phyloP scores from a whole-genome alignment of 2,113 vertebrate species.

The Caloenas nicobarica region DNA sequence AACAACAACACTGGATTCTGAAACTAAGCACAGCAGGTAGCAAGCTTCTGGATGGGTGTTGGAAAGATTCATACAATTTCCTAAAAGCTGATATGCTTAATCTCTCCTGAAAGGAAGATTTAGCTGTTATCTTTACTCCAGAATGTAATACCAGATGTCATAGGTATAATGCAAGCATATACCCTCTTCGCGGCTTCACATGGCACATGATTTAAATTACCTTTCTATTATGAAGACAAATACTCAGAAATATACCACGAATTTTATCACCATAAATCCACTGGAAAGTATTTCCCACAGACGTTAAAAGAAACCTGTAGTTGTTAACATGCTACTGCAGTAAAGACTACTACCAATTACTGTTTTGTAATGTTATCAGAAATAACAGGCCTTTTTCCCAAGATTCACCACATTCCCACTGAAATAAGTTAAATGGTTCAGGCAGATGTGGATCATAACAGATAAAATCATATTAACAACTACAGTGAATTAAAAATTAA shows the following conservation, averaged over 20 bases:
- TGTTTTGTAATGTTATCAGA: background rate
- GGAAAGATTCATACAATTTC: background rate
- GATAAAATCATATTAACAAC: background rate
- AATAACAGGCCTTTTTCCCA: background rate
- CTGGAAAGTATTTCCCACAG: background rate
- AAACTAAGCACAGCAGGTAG: constrained; percentile 47
- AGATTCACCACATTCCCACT: background rate
- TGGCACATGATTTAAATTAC: background rate
- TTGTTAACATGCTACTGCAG: background rate
- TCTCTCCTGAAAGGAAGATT: background rate
- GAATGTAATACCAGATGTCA: background rate
- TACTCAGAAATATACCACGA: fast-evolving
- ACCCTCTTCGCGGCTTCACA: background rate
- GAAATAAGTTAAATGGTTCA: background rate
- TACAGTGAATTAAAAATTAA: background rate
- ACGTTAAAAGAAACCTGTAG: background rate
- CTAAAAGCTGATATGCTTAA: constrained; percentile 37
- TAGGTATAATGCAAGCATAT: background rate
- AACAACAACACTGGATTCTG: background rate
- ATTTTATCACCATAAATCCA: background rate
- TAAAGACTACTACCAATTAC: background rate
- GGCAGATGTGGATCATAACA: background rate
- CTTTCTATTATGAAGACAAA: background rate
- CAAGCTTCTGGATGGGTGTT: background rate
- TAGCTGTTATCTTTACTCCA: background rate